These are phyloP conservation scores for Drosophila nigromelanica DNA, from an alignment of 1,140 invertebrate species.

Conservation along the genomic window DNA sequence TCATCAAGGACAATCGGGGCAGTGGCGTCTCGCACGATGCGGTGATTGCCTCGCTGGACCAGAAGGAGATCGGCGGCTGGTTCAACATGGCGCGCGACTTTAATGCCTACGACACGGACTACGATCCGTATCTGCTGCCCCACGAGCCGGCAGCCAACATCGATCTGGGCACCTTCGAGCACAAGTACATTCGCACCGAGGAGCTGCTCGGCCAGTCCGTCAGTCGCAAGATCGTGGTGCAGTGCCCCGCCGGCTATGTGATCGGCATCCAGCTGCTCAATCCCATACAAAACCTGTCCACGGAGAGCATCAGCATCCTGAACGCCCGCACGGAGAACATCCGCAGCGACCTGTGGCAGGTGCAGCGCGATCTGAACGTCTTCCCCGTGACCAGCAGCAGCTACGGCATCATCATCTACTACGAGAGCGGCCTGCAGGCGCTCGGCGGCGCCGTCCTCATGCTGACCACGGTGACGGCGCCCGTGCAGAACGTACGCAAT, in stretches of 20 bases:
- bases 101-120: constrained; percentile 88
- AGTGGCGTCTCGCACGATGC: constrained; percentile 97
- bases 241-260: constrained; percentile 90
- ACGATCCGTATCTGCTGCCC: constrained; percentile 89
- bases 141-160: constrained; percentile 86
- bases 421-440: constrained; percentile 91
- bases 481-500: constrained; percentile 88
- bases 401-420: constrained; percentile 92
- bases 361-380: constrained; percentile 91
- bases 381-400: constrained; percentile 95
- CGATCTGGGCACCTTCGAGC: constrained; percentile 89
- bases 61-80: constrained; percentile 97
- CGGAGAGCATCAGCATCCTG: constrained; percentile 91
- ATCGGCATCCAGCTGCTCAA: constrained; percentile 93
- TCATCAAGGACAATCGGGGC: constrained; percentile 92
- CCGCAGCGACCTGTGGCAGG: constrained; percentile 88
- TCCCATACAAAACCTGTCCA: constrained; percentile 93
- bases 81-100: constrained; percentile 88
- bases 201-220: constrained; percentile 86
- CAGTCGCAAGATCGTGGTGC: constrained; percentile 86
- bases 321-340: constrained; percentile 88
- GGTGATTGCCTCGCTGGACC: constrained; percentile 91
- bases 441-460: constrained; percentile 93
- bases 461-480: constrained; percentile 89
- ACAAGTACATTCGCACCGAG: constrained; percentile 90